Evolutionary conservation across 1,140 invertebrate genomes (phyloP).

Genomic region (Eriosoma lanigerum): DNA sequence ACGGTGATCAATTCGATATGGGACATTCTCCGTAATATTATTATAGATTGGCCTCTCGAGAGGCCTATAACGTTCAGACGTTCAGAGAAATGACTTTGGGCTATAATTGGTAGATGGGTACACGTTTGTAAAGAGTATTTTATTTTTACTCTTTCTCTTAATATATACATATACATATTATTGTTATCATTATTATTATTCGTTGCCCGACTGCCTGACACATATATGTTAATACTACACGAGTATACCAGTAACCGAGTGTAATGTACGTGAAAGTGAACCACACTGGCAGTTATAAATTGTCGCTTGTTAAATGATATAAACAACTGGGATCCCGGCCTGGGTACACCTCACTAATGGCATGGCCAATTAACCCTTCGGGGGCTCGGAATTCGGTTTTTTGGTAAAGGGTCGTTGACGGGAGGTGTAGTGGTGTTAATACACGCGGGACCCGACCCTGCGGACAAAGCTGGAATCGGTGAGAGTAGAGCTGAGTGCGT

Average conservation of each 20-base stretch:
- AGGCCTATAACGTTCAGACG: conserved; percentile 7
- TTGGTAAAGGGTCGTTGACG: neutral
- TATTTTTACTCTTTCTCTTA: conserved; percentile 13
- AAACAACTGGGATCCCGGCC: conserved; percentile 43
- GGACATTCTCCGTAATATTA: conserved; percentile 15
- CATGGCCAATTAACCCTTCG: conserved; percentile 49
- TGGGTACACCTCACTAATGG: conserved; percentile 48
- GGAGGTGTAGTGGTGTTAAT: conserved; percentile 27
- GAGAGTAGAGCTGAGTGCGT: neutral
- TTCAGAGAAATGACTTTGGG: neutral
- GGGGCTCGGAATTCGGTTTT: conserved; percentile 43
- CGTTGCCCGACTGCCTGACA: neutral
- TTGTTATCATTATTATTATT: neutral
- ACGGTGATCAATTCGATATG: conserved; percentile 27
- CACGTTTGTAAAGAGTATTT: conserved; percentile 27
- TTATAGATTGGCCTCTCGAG: conserved; percentile 31
- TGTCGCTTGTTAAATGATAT: conserved; percentile 50
- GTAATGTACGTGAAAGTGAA: conserved; percentile 42
- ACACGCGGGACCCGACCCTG: conserved; percentile 28
- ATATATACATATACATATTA: too few species aligned
- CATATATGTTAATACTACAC: neutral
- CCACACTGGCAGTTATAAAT: conserved; percentile 42
- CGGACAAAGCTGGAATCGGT: conserved; percentile 21
- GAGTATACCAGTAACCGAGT: neutral
- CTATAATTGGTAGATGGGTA: conserved; percentile 11